Base-by-base conservation (phyloP, 2,113 vertebrate species). In the Chaenocephalus aceratus region DNA sequence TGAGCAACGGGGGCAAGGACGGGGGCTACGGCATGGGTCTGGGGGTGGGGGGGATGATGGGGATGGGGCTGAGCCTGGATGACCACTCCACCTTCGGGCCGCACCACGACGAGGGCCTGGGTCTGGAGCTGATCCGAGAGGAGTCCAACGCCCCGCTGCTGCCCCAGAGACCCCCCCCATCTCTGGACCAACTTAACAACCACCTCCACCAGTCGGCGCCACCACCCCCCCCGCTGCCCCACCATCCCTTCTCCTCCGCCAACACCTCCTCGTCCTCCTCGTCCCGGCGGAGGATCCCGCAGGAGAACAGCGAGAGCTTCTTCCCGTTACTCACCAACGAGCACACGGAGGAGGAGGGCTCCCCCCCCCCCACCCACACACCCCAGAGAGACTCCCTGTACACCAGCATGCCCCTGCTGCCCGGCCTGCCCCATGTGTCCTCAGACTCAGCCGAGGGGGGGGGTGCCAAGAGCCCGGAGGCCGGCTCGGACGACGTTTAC, bases 251-350 rank as follows among this genome's bases (percentile, higher is more conserved):
- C 95, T 94, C 85, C 12, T 75, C 86, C 18, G 62, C 88, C 78
- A 74, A 75, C 77, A 23, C 79, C 0, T 88, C 87, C 78, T 97
- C 96, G 11, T 93, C 94, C 46, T 93, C 96, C 56, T 97, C 96
- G 14, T 93, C 94, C 46, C 91, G 96, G 8, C 90, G 96, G 88
- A 95, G 96, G 89, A 96, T 99, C 90, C 97, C 97, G 0, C 97
- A 98, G 93, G 98, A 99, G 89, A 97, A 98, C 96, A 98, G 97
- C 14, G 97, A 98, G 80, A 98, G 97, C 72, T 99, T 99, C 94
- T 99, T 98, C 88, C 97, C 98, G 41, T 89, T 99, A 92, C 95
- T 99, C 56, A 97, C 94, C 59, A 97, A 97, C 74, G 97, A 99
- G 95, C 97, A 97, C 95, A 96, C 95, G 8, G 89, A 84, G 14